phyloP scores from a whole-genome alignment of 64 coral and sea anemone species.

The Montipora sp. region DNA sequence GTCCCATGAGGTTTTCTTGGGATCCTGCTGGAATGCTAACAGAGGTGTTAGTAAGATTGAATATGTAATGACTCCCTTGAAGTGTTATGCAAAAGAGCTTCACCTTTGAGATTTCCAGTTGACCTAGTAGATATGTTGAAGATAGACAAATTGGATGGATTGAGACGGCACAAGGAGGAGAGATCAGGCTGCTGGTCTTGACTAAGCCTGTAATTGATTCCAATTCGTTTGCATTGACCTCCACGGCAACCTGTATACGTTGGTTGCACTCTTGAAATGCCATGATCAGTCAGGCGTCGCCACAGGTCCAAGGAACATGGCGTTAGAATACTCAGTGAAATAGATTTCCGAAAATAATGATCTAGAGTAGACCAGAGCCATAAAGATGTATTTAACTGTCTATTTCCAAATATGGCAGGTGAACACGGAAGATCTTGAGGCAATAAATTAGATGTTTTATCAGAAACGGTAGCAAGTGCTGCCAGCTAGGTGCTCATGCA shows the following conservation, averaged over 20 bases:
- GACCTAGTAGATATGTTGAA: slow-evolving; percentile 40
- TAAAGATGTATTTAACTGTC: not conserved
- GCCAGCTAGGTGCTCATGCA: not conserved
- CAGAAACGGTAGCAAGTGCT: slow-evolving; percentile 36
- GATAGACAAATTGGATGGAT: slow-evolving; percentile 6
- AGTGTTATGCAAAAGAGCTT: slow-evolving; percentile 47
- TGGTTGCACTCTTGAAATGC: slow-evolving; percentile 52
- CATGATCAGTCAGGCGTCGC: slow-evolving; percentile 42
- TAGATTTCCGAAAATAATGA: slow-evolving; percentile 17
- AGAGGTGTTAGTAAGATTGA: slow-evolving; percentile 57
- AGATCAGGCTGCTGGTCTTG: slow-evolving; percentile 29
- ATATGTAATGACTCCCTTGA: slow-evolving; percentile 61
- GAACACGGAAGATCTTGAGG: slow-evolving; percentile 2
- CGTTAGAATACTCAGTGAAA: slow-evolving; percentile 45
- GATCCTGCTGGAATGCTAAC: not conserved
- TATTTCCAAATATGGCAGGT: slow-evolving; percentile 5
- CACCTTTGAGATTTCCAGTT: slow-evolving; percentile 12
- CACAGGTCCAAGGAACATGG: slow-evolving; percentile 27
- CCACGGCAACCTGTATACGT: slow-evolving; percentile 38
- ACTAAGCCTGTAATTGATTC: slow-evolving; percentile 2
- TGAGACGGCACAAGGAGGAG: not conserved
- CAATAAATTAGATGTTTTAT: slow-evolving; percentile 23
- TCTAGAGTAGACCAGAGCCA: slow-evolving; percentile 62
- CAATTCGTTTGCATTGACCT: slow-evolving; percentile 48
- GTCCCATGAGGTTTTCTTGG: too few species aligned